Conservation (phyloP, 2,113 vertebrate genomes). For the Galbula dea region DNA sequence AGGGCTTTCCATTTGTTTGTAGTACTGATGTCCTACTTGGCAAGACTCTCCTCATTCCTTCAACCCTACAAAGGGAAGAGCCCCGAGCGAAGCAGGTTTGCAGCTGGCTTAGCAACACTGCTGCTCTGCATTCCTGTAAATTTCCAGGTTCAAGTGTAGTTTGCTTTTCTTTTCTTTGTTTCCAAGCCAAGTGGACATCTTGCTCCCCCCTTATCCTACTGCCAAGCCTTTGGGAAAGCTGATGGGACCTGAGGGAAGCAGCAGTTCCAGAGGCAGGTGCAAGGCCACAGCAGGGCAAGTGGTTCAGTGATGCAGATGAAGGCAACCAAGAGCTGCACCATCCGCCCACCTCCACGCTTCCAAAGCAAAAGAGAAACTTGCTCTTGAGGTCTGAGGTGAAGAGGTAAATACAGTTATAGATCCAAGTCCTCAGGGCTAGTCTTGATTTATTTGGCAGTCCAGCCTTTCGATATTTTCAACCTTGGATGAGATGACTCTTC, state of each 20-base stretch:
- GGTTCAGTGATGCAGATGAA: neutral
- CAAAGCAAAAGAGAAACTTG: conserved; percentile 15
- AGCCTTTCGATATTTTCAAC: neutral
- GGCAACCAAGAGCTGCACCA: neutral
- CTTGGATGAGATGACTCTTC: neutral
- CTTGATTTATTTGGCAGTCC: conserved; percentile 25
- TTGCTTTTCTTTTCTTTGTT: conserved; percentile 10
- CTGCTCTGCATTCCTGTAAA: conserved; percentile 72
- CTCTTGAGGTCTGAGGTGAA: conserved; percentile 25
- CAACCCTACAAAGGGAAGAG: conserved; percentile 63
- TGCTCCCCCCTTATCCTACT: neutral
- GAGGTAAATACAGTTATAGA: neutral
- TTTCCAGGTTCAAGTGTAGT: conserved; percentile 67
- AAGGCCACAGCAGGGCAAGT: neutral
- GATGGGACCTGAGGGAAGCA: neutral
- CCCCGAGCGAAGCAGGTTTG: conserved; percentile 68
- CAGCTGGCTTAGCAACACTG: conserved; percentile 47
- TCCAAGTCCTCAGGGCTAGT: conserved; percentile 8
- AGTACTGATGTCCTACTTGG: conserved; percentile 70
- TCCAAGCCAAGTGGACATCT: conserved; percentile 9
- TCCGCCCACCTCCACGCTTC: neutral
- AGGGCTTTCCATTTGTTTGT: conserved; percentile 41
- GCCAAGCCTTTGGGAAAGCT: neutral
- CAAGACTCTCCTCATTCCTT: conserved; percentile 42
- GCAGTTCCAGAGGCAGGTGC: rapidly evolving